A percentile compares a stretch with the other conserved stretches of the same genome.
These are phyloP conservation scores for Centrocercus urophasianus DNA, from an alignment of 2,113 vertebrate species.

Conservation along the genomic window DNA sequence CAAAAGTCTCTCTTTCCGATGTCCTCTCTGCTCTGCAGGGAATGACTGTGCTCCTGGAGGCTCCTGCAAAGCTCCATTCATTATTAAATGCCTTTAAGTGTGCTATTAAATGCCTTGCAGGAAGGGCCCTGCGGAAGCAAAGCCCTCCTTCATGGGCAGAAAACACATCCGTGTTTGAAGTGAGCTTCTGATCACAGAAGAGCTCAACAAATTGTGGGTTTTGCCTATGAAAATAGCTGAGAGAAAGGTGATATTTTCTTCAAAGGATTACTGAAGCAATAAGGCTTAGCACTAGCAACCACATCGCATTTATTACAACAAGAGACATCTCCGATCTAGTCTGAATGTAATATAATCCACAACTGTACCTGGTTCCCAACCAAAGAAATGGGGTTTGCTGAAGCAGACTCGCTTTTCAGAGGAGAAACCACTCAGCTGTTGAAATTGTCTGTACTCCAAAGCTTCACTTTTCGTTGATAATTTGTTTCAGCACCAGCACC, in stretches of 20 bases:
- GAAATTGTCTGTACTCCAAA: neutral
- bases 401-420: neutral
- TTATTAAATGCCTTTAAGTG: conserved; percentile 11
- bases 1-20: neutral
- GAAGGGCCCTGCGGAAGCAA: neutral
- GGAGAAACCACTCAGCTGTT: neutral
- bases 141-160: neutral
- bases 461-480: neutral
- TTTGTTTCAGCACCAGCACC: neutral
- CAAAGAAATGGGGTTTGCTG: neutral
- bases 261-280: neutral
- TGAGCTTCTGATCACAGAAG: neutral
- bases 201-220: neutral
- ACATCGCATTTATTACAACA: neutral
- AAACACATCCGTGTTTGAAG: neutral
- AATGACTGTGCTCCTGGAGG: neutral
- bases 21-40: conserved; percentile 17
- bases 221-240: neutral
- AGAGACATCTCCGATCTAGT: neutral
- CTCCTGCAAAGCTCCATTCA: neutral
- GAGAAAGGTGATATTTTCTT: neutral
- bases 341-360: neutral
- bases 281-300: neutral
- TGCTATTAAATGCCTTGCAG: neutral
- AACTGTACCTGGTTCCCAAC: neutral